Percentiles rank a stretch among this genome's conserved stretches.
These are phyloP conservation scores for Synanthedon andrenaeformis DNA, from an alignment of 2,888 invertebrate species.

Conservation along the genomic window DNA sequence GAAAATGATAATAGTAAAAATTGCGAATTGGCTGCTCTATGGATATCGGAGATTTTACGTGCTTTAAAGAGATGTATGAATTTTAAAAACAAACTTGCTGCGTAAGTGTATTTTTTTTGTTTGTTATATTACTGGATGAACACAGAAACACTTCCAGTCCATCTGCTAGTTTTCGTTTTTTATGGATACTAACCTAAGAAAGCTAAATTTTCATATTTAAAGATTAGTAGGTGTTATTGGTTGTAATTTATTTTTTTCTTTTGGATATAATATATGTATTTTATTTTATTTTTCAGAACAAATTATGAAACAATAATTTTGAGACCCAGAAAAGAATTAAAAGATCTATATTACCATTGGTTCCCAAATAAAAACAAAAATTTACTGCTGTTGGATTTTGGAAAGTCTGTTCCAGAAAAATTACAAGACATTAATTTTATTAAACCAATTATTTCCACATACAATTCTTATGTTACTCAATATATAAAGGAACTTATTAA, in stretches of 20 bases:
- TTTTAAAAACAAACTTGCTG: conserved; percentile 29
- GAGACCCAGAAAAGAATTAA: conserved; percentile 37
- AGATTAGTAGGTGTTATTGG: too few species aligned
- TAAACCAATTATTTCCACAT: conserved; percentile 44
- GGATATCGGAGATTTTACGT: conserved; percentile 62
- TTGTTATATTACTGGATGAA: too few species aligned
- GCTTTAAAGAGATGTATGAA: conserved; percentile 48
- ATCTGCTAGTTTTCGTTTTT: too few species aligned
- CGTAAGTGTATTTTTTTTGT: conserved; percentile 22
- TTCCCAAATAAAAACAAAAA: conserved; percentile 42
- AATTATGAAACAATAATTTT: conserved; percentile 13
- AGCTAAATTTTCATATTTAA: too few species aligned
- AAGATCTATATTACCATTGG: conserved; percentile 43
- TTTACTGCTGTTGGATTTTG: conserved; percentile 39
- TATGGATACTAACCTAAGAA: too few species aligned
- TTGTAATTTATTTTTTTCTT: too few species aligned
- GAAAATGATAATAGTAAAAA: conserved; percentile 22
- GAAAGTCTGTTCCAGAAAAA: conserved; percentile 37
- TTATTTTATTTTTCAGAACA: conserved; percentile 27
- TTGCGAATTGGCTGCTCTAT: conserved; percentile 57
- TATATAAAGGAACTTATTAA: conserved; percentile 41
- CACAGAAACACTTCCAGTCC: too few species aligned
- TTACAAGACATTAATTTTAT: conserved; percentile 40
- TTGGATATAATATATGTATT: too few species aligned
- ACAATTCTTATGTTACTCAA: conserved; percentile 45